Conservation (phyloP, 2,113 vertebrate species). For the Coregonus clupeaformis region DNA sequence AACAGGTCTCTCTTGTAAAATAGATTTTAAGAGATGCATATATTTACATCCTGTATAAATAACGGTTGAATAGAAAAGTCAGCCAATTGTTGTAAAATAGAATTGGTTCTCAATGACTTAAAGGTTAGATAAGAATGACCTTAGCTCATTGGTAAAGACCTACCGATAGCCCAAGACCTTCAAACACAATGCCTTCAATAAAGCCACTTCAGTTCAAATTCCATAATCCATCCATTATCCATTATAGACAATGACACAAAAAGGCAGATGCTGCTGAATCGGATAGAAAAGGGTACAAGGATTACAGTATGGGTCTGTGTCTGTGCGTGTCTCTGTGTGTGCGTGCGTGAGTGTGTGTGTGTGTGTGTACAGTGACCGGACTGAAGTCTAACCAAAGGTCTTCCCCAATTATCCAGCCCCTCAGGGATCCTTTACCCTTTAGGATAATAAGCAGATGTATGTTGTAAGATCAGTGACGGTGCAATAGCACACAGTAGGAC, state of each 20-base stretch:
- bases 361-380: constrained; percentile 16
- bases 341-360: too few species aligned
- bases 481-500: too few species aligned
- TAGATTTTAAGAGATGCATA: too few species aligned
- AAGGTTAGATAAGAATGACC: too few species aligned
- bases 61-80: too few species aligned
- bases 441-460: constrained; percentile 39
- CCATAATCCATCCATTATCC: constrained; percentile 25
- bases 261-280: constrained; percentile 42
- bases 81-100: too few species aligned
- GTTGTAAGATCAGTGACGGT: constrained; percentile 16
- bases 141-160: too few species aligned
- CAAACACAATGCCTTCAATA: neutral
- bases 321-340: too few species aligned
- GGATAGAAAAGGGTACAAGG: constrained; percentile 49
- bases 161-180: neutral
- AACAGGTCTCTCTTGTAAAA: too few species aligned
- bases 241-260: constrained; percentile 36
- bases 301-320: neutral
- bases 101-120: too few species aligned
- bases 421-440: constrained; percentile 50
- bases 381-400: constrained; percentile 53
- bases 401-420: constrained; percentile 13
- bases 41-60: too few species aligned
- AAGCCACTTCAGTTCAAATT: too few species aligned